Evolutionary conservation across 2,888 invertebrate genomes (phyloP).

Genomic region (Apantesis nais): DNA sequence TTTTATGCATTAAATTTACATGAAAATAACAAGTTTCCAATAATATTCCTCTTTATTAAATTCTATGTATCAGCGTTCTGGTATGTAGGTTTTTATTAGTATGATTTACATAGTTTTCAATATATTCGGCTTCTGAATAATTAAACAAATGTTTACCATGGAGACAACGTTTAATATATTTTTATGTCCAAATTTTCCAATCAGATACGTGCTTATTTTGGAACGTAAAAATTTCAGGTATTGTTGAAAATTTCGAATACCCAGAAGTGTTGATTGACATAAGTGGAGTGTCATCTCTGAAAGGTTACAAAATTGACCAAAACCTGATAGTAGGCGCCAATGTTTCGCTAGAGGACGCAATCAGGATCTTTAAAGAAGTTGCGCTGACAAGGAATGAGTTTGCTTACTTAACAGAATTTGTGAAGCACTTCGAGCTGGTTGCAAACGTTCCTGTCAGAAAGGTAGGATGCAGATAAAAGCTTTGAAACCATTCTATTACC

Average conservation of each 20-base stretch:
- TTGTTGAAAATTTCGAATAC: constrained; percentile 66
- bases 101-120: not conserved
- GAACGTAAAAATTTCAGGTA: constrained; percentile 60
- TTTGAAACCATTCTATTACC: not conserved
- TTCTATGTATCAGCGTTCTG: not conserved
- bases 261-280: constrained; percentile 70
- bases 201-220: too few relatives aligned
- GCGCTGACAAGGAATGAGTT: constrained; percentile 71
- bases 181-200: too few relatives aligned
- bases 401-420: constrained; percentile 82
- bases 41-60: not conserved
- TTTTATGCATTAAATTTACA: not conserved
- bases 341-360: constrained; percentile 83
- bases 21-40: not conserved
- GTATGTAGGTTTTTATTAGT: not conserved
- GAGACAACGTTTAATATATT: too few relatives aligned
- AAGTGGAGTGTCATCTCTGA: constrained; percentile 65
- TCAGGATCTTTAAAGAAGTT: constrained; percentile 74
- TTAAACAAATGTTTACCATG: too few relatives aligned
- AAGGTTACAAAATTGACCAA: constrained; percentile 65
- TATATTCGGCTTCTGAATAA: too few relatives aligned
- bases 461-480: constrained; percentile 61
- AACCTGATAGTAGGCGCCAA: constrained; percentile 85
- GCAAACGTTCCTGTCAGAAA: constrained; percentile 88
- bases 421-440: constrained; percentile 85